Evolutionary conservation across 2,797 vertebrate species (phyloP).

Genomic region (Phoebastria nigripes): DNA sequence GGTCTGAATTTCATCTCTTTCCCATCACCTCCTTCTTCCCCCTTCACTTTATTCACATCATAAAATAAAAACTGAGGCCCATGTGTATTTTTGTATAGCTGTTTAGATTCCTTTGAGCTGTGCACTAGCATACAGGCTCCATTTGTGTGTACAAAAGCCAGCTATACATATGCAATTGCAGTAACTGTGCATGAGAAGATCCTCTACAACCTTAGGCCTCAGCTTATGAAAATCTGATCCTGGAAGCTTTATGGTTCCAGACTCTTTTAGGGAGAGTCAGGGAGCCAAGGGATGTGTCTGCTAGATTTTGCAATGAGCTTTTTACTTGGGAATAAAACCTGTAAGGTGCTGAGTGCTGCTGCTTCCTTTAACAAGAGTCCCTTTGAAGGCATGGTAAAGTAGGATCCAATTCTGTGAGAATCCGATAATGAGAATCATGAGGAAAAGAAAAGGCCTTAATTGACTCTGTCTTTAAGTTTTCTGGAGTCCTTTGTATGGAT

Average conservation of each 20-base stretch:
- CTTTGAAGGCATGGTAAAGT: slow-evolving; percentile 1
- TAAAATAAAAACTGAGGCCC: slow-evolving; percentile 15
- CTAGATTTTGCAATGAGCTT: not conserved
- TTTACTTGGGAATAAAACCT: not conserved
- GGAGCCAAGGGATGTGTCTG: not conserved
- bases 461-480: not conserved
- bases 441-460: not conserved
- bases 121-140: not conserved
- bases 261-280: not conserved
- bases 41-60: slow-evolving; percentile 19
- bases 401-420: not conserved
- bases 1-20: slow-evolving; percentile 44
- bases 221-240: slow-evolving; percentile 37
- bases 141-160: slow-evolving; percentile 21
- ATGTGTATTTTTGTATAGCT: not conserved
- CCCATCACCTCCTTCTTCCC: slow-evolving; percentile 20
- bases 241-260: slow-evolving; percentile 3
- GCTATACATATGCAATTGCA: slow-evolving; percentile 34
- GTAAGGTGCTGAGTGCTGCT: not conserved
- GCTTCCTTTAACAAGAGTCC: not conserved
- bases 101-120: slow-evolving; percentile 8
- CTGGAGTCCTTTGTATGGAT: not conserved
- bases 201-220: slow-evolving; percentile 16
- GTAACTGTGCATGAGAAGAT: slow-evolving; percentile 19
- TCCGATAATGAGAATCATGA: not conserved